Base-by-base conservation (phyloP, 1,140 invertebrate species). In the Chrysoperla carnea region DNA sequence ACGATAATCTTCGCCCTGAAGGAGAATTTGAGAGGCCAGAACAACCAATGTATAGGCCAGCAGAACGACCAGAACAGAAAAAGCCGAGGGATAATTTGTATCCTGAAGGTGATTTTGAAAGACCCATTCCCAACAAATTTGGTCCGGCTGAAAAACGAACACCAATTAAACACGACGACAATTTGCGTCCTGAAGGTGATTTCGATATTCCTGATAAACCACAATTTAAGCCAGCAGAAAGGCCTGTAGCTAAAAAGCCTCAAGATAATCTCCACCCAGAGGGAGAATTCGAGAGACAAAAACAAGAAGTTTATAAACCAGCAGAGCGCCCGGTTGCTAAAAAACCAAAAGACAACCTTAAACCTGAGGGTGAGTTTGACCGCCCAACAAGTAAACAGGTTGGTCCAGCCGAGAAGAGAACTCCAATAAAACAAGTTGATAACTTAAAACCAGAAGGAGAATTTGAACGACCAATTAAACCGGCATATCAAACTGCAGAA, bases 201-300 rank as follows among this genome's bases (percentile, higher is more conserved):
- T 72, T 74, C 53, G 62, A 62, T 9, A 52, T 52, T 33, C 58
- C 55, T 5, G 49, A 58, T 29, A 58, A 62, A 40, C 29, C 36
- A 7, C 36, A 31, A 7, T 50, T 45, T 28, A 29, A 41, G 11
- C 51, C 49, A 15, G 58, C 59, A 15, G 70, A 74, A 46, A 57
- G 70, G 39, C 54, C 59, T 6, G 51, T 57, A 8, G 54, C 64
- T 1, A 62, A 61, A 17, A 66, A 51, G 46, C 60, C 51, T 27
- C 49, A 56, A 6, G 57, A 75, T 53, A 78, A 78, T 52, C 51
- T 78, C 7, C 61, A 60, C 42, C 63, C 70, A 7, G 74, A 78
- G 58, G 74, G 75, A 11, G 61, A 69, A 8, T 73, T 75, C 47
- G 55, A 64, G 38, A 46, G 56, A 13, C 54, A 56, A 9, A 48